phyloP scores from a whole-genome alignment of 2,888 invertebrate species.

The Parnassius glacialis region DNA sequence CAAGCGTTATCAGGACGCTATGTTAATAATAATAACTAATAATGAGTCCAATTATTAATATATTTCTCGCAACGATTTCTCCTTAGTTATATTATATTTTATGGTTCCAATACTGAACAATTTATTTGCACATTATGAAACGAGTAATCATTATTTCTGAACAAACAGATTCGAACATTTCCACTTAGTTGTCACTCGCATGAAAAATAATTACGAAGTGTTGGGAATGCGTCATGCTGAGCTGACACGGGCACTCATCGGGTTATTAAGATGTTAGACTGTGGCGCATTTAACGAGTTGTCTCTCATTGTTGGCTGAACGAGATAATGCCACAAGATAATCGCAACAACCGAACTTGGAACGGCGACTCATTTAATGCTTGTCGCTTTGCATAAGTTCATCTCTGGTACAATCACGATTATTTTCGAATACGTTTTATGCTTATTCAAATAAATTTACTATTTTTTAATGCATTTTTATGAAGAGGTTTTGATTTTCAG shows the following conservation, averaged over 20 bases:
- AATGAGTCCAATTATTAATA: not conserved
- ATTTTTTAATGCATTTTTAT: too few relatives aligned
- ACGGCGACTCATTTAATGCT: conserved; percentile 73
- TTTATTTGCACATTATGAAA: conserved; percentile 42
- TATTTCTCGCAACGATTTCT: not conserved
- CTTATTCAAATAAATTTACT: not conserved
- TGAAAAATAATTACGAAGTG: conserved; percentile 71
- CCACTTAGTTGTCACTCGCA: conserved; percentile 64
- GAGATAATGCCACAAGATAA: conserved; percentile 69
- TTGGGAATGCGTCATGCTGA: conserved; percentile 69
- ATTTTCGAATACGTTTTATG: conserved; percentile 20
- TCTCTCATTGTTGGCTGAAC: conserved; percentile 58
- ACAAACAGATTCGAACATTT: conserved; percentile 32
- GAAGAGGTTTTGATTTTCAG: too few relatives aligned
- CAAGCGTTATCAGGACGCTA: conserved; percentile 36
- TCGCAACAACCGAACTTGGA: conserved; percentile 53
- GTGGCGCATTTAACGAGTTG: conserved; percentile 57
- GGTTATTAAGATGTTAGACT: conserved; percentile 73
- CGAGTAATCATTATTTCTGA: conserved; percentile 50
- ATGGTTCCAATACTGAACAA: conserved; percentile 16
- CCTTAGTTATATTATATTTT: conserved; percentile 2
- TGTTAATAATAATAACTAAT: conserved; percentile 21
- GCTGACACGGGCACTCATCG: conserved; percentile 67
- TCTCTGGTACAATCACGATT: conserved; percentile 29
- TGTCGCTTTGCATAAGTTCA: conserved; percentile 61